Percentiles rank a stretch among this genome's conserved stretches.
phyloP scores from a whole-genome alignment of 2,888 invertebrate species.

The Caenorhabditis sinica region DNA sequence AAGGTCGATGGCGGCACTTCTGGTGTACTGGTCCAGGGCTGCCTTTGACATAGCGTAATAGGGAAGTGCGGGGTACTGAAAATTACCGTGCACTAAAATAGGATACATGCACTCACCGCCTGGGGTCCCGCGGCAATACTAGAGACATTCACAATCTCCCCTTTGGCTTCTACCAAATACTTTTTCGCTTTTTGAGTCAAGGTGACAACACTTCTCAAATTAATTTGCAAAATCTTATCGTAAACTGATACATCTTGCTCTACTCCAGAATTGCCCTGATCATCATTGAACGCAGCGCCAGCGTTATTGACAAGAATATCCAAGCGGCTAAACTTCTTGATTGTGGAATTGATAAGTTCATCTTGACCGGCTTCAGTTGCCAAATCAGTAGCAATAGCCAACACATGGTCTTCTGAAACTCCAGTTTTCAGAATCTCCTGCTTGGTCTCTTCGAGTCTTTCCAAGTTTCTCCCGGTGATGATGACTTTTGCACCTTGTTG shows the following conservation, averaged over 20 bases:
- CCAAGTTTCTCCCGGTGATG: constrained; percentile 38
- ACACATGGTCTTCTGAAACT: constrained; percentile 13
- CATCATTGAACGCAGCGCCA: not conserved
- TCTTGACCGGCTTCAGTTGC: not conserved
- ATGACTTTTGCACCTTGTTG: constrained; percentile 54
- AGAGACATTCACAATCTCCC: constrained; percentile 17
- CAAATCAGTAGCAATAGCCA: not conserved
- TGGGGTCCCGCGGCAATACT: constrained; percentile 2
- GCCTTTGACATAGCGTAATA: constrained; percentile 55
- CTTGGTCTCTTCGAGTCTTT: constrained; percentile 25
- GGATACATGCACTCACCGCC: not conserved
- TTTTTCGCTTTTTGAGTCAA: constrained; percentile 16
- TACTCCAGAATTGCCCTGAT: not conserved
- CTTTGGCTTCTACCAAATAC: constrained; percentile 15
- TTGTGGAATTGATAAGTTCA: not conserved
- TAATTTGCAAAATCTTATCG: not conserved
- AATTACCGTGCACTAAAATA: not conserved
- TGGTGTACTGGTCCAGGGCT: constrained; percentile 52
- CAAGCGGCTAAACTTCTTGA: not conserved
- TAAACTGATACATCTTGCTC: not conserved
- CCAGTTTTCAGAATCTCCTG: constrained; percentile 2
- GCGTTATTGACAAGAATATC: constrained; percentile 24
- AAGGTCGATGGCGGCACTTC: constrained; percentile 37
- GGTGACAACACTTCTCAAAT: constrained; percentile 7
- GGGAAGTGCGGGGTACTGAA: not conserved